Evolutionary conservation across 2,113 vertebrate genomes (phyloP).

Genomic region (Microcebus jonahi): DNA sequence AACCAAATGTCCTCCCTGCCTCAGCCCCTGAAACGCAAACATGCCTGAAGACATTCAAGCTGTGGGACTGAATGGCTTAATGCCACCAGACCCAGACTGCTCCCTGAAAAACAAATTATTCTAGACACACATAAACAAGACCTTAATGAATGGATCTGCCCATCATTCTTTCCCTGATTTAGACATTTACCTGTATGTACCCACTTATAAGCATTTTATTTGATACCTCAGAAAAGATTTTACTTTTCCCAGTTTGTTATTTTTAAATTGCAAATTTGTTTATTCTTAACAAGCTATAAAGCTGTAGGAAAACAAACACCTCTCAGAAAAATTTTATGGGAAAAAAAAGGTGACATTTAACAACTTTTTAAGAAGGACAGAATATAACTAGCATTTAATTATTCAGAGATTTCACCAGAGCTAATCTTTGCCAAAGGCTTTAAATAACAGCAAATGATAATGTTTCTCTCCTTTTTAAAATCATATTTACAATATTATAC

Average conservation of each 20-base stretch:
- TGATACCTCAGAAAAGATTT: conserved; percentile 39
- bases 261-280: conserved; percentile 41
- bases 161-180: neutral
- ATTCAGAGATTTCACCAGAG: conserved; percentile 26
- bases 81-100: neutral
- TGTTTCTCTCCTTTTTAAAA: neutral
- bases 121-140: conserved; percentile 12
- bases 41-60: conserved; percentile 29
- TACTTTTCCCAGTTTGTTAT: neutral
- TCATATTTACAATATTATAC: neutral
- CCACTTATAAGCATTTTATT: neutral
- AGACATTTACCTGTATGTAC: neutral
- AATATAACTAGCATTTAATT: neutral
- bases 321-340: neutral
- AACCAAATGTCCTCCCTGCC: neutral
- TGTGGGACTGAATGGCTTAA: neutral
- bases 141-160: neutral
- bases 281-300: conserved; percentile 56
- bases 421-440: conserved; percentile 27
- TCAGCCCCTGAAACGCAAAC: neutral
- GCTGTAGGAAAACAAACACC: neutral
- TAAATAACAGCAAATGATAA: conserved; percentile 20
- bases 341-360: conserved; percentile 9
- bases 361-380: conserved; percentile 8
- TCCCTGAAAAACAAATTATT: conserved; percentile 5